These are phyloP conservation scores for Muraenolepis orangiensis DNA, from an alignment of 2,797 vertebrate genomes.

Conservation along the genomic window DNA sequence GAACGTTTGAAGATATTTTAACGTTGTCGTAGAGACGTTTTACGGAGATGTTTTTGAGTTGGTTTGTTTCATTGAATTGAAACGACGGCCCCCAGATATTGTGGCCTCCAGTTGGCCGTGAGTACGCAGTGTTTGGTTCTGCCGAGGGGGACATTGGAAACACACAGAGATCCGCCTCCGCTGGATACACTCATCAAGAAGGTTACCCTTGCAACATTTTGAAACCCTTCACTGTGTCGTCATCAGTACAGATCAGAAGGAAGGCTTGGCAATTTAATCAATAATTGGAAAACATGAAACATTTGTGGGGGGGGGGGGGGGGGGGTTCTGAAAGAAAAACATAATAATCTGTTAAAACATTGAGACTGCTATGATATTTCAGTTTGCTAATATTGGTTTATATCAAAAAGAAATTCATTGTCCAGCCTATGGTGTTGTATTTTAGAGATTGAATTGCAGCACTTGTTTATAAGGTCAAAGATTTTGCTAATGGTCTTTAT, in stretches of 20 bases:
- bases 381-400: conserved; percentile 36
- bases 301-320: background rate
- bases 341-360: background rate
- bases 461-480: conserved; percentile 74
- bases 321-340: conserved; percentile 14
- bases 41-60: conserved; percentile 29
- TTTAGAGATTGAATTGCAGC: conserved; percentile 60
- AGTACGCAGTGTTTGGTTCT: background rate
- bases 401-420: conserved; percentile 36
- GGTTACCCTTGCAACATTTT: conserved; percentile 17
- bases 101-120: background rate
- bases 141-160: conserved; percentile 3
- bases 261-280: background rate
- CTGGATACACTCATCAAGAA: conserved; percentile 35
- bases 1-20: conserved; percentile 39
- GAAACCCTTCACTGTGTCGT: conserved; percentile 33
- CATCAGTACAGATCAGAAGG: background rate
- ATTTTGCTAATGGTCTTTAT: conserved; percentile 57
- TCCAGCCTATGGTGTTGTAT: conserved; percentile 46
- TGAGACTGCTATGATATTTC: conserved; percentile 58
- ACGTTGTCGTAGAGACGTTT: conserved; percentile 43
- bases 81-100: background rate
- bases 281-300: background rate
- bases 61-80: conserved; percentile 34
- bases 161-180: conserved; percentile 8